Base-by-base conservation (phyloP, 2,113 vertebrate genomes). In the Australoheros scitulus region DNA sequence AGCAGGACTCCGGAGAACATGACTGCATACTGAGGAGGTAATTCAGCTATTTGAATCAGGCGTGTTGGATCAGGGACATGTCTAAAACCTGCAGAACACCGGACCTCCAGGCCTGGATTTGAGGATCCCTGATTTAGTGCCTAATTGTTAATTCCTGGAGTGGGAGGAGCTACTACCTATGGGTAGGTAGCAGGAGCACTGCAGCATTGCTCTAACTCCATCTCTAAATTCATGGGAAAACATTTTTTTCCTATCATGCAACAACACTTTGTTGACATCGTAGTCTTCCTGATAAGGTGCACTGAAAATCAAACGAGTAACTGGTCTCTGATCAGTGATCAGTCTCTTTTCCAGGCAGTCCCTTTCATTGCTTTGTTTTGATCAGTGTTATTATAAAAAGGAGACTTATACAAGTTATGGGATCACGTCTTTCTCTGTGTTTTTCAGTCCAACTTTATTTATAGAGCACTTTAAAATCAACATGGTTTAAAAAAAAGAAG, bases 101-200 rank as follows among this genome's bases (percentile, higher is more conserved):
- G 24, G 24, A 24, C 24, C 24, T 26, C 24, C 2, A 26, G 24
- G 24, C 24, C 24, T 26, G 24, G 24, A 26, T 26, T 26, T 26
- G 24, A 26, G 24, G 3, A 26, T 26, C 24, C 3, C 24, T 26
- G 2, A 18, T 11, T 50, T 29, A 68, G 64, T 11, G 26, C 41
- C 18, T 70, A 70, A 70, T 29, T 24, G 65, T 70, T 29, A 29
- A 29, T 70, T 70, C 43, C 50, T 50, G 41, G 24, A 29, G 3
- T 70, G 65, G 65, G 65, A 70, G 65, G 65, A 70, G 65, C 24
- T 70, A 50, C 24, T 70, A 70, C 65, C 65, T 50, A 11, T 70
- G 22, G 41, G 14, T 5, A 9, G 64, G 24, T 38, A 38, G 7
- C 36, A 38, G 36, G 2, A 0, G 0, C 5, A 17, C 41, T 70